phyloP scores from a whole-genome alignment of 2,888 invertebrate genomes.

The Augiades crinisus region DNA sequence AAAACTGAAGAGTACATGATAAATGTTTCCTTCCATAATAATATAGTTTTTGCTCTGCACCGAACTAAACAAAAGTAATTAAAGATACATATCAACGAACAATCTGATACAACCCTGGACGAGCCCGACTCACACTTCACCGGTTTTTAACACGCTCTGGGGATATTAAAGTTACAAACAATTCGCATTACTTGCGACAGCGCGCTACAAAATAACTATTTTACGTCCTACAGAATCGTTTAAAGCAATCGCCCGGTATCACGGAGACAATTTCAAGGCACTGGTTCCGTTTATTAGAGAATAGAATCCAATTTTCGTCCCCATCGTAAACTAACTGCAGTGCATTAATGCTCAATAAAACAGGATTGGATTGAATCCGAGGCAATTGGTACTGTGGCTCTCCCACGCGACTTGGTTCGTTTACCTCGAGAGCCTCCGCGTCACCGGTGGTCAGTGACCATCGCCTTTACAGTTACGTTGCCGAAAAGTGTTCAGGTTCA shows the following conservation, averaged over 20 bases:
- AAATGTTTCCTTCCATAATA: no score
- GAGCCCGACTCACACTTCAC: no score
- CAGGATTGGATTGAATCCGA: conserved; percentile 18
- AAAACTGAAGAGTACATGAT: no score
- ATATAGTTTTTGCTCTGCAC: no score
- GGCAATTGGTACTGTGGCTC: conserved; percentile 22
- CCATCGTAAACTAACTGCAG: conserved; percentile 21
- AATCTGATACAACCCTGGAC: no score
- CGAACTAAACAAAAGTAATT: no score
- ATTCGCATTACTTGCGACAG: no score
- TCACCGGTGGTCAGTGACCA: conserved; percentile 42
- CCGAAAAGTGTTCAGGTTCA: conserved; percentile 36
- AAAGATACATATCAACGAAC: no score
- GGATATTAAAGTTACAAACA: no score
- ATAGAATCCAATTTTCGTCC: conserved; percentile 19
- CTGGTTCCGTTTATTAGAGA: conserved; percentile 10
- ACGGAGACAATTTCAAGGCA: not conserved
- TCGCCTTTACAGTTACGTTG: conserved; percentile 39
- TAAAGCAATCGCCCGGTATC: not conserved
- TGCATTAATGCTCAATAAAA: conserved; percentile 23
- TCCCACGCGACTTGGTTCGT: conserved; percentile 30
- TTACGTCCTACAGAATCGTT: not conserved
- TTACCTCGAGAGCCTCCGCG: conserved; percentile 32
- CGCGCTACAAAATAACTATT: no score
- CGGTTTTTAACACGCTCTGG: no score